Evolutionary conservation across 1,140 invertebrate species (phyloP), one percentile per base, ranked within the genome.

Genomic region (Physella acuta): DNA sequence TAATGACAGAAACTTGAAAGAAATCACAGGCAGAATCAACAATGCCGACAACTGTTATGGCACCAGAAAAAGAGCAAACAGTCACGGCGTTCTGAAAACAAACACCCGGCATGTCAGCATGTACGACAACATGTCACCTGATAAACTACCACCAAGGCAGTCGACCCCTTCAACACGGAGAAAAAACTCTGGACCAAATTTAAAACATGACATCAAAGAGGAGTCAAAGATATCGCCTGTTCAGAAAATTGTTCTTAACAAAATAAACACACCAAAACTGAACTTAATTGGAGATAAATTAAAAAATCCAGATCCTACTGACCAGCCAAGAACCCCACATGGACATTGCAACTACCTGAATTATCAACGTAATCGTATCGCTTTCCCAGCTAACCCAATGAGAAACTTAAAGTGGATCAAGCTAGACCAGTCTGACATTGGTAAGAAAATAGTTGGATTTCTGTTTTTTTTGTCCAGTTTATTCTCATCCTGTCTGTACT

Each of bases 331-430:
- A 39, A 36, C 33, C 39, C 59, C 59, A 5, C 28, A 11, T 44
- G 36, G 26, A 2, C 31, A 36, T n/a, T 24, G 30, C 14, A 66
- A 56, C 28, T 64, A 49, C 14, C 33, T 51, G 26, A 64, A 51
- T 52, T 66, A 34, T 24, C 37, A 44, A 20, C 26, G 65, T 2
- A 53, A 69, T 30, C 55, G 20, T 24, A 37, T 75, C 11, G 73
- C 74, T 16, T 68, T 72, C 36, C 77, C 77, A 28, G 59, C 64
- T 16, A 66, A 70, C 16, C 65, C 67, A 11, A 72, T 75, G 71
- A 73, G 71, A 59, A 75, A 71, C 67, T 49, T 76, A 3, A 75
- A 75, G 31, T 77, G 75, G 75, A 70, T 78, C 8, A 75, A 72
- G 53, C 53, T 78, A 8, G 52, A 71, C 24, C 73, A 76, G 33